Percentiles rank a stretch among this genome's conserved stretches.
These are phyloP conservation scores for Cephalotes varians DNA, from an alignment of 2,888 invertebrate species.

Conservation along the genomic window DNA sequence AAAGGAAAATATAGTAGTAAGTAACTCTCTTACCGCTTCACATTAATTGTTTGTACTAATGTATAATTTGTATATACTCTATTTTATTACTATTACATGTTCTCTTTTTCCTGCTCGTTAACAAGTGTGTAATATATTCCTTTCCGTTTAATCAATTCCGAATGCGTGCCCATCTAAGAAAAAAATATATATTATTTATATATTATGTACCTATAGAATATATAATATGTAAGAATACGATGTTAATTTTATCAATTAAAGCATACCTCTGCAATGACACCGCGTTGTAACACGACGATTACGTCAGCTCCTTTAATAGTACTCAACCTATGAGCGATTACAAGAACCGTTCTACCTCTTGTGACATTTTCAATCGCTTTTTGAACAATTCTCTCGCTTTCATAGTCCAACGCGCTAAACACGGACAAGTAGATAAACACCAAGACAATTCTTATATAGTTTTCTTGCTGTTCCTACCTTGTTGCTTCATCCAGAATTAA, in stretches of 20 bases:
- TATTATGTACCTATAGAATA: not conserved
- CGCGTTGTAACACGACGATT: conserved; percentile 95
- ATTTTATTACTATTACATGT: conserved; percentile 65
- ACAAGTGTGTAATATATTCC: conserved; percentile 95
- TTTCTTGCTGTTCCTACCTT: conserved; percentile 87
- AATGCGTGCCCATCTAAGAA: conserved; percentile 93
- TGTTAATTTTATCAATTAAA: conserved; percentile 39
- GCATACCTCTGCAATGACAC: conserved; percentile 92
- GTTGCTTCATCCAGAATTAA: conserved; percentile 98
- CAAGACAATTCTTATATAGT: not conserved
- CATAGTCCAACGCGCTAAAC: conserved; percentile 94
- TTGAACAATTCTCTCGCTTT: conserved; percentile 96
- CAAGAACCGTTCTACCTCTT: conserved; percentile 95
- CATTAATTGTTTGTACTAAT: conserved; percentile 9
- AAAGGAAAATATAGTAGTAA: not conserved
- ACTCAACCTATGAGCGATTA: conserved; percentile 97
- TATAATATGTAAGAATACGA: not conserved
- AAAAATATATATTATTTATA: conserved; percentile 24
- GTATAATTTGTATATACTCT: conserved; percentile 25
- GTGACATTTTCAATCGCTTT: conserved; percentile 94
- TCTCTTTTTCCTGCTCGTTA: conserved; percentile 90
- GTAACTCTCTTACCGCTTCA: not conserved
- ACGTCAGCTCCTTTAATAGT: conserved; percentile 96
- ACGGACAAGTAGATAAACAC: not conserved
- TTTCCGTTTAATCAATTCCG: conserved; percentile 90